phyloP scores from a whole-genome alignment of 2,888 invertebrate genomes.

The Biston betularia region DNA sequence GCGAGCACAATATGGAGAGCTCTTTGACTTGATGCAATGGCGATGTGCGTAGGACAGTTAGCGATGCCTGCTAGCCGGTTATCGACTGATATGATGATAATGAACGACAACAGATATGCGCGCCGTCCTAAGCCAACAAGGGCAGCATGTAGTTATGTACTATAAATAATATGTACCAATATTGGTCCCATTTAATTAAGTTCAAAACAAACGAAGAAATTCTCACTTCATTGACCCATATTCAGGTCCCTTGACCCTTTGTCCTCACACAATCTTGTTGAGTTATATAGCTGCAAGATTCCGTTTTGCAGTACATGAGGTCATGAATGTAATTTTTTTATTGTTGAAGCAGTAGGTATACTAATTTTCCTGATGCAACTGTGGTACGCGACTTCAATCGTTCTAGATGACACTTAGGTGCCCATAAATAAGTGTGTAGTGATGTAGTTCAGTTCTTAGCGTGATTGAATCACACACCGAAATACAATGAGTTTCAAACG shows the following conservation, averaged over 20 bases:
- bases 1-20: no score
- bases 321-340: not conserved
- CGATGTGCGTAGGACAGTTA: no score
- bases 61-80: no score
- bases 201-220: slow-evolving; percentile 34
- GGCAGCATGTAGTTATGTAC: not conserved
- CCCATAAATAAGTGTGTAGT: no score
- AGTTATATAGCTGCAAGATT: slow-evolving; percentile 22
- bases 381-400: not conserved
- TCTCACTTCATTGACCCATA: slow-evolving; percentile 34
- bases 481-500: no score
- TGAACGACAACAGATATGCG: not conserved
- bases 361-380: no score
- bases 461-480: no score
- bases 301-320: slow-evolving; percentile 5
- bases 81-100: no score
- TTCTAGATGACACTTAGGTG: no score
- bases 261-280: slow-evolving; percentile 32
- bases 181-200: slow-evolving; percentile 32
- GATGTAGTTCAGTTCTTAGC: no score
- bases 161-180: slow-evolving; percentile 22
- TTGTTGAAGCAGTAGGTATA: no score
- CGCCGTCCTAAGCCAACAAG: slow-evolving; percentile 23
- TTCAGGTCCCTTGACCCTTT: slow-evolving; percentile 34
- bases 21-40: no score